Conservation (phyloP, 1,140 invertebrate species). For the Drosophila sp. region DNA sequence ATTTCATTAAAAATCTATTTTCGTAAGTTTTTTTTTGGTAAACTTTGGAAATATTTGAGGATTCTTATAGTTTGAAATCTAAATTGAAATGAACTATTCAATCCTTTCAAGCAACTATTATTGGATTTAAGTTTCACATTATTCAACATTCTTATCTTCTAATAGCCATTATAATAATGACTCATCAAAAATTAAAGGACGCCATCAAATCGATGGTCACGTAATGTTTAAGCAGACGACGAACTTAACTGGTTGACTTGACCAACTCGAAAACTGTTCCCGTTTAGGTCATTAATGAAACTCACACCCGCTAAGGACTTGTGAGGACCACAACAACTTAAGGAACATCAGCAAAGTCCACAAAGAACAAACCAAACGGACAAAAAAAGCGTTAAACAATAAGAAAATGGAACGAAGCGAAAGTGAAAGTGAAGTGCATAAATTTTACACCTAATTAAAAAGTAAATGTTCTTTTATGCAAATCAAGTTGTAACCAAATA, state of each 20-base stretch:
- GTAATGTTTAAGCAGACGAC: background rate
- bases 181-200: background rate
- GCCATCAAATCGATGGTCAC: conserved; percentile 5
- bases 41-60: too few species aligned
- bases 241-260: conserved; percentile 10
- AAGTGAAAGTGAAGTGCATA: conserved; percentile 82
- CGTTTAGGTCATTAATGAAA: conserved; percentile 1
- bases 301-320: conserved; percentile 2
- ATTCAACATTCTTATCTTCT: too few species aligned
- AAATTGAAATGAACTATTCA: too few species aligned
- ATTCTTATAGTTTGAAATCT: too few species aligned
- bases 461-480: conserved; percentile 82
- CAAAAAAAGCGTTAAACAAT: conserved; percentile 20
- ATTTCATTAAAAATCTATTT: too few species aligned
- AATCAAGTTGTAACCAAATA: conserved; percentile 82
- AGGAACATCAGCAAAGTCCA: conserved; percentile 7
- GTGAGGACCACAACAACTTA: conserved; percentile 24
- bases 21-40: too few species aligned
- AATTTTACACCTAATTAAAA: conserved; percentile 83
- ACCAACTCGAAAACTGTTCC: background rate
- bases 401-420: conserved; percentile 54
- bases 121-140: too few species aligned
- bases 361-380: conserved; percentile 12
- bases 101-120: too few species aligned
- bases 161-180: too few species aligned